Percentiles rank a stretch among this genome's conserved stretches.
phyloP scores from a whole-genome alignment of 1,140 invertebrate genomes.

The Drosophila rhopaloa region DNA sequence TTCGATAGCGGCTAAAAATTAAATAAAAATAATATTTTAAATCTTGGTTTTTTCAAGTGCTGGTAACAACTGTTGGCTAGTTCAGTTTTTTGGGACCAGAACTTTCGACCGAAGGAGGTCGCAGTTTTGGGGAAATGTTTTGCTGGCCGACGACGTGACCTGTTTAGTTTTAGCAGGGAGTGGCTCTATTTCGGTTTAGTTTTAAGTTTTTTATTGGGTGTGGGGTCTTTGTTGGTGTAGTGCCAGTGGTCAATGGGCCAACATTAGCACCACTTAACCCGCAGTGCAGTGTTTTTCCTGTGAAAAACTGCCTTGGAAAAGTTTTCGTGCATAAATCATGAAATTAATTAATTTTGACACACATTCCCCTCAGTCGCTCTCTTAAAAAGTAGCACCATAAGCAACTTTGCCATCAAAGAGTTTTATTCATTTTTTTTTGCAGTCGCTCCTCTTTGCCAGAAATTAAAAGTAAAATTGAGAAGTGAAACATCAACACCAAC shows the following conservation, averaged over 20 bases:
- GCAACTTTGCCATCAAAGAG: constrained; percentile 63
- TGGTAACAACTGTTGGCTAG: constrained; percentile 36
- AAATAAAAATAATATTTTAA: neutral
- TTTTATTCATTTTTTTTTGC: constrained; percentile 19
- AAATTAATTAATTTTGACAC: constrained; percentile 84
- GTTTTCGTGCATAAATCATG: constrained; percentile 81
- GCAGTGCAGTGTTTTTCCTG: constrained; percentile 30
- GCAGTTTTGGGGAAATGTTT: constrained; percentile 49
- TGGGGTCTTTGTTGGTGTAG: constrained; percentile 12
- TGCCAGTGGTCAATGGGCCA: constrained; percentile 50
- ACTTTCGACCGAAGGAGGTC: constrained; percentile 49
- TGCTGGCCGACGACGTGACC: constrained; percentile 63
- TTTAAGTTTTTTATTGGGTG: constrained; percentile 4
- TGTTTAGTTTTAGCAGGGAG: constrained; percentile 46
- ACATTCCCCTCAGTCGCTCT: constrained; percentile 52
- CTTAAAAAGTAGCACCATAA: constrained; percentile 66
- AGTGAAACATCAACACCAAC: constrained; percentile 50
- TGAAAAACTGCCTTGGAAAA: constrained; percentile 45
- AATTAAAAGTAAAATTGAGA: constrained; percentile 79
- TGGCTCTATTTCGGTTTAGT: constrained; percentile 18
- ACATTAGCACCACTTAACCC: constrained; percentile 41
- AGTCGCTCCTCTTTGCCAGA: constrained; percentile 34
- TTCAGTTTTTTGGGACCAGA: constrained; percentile 46
- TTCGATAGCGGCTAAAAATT: no score
- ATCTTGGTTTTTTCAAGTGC: neutral